Percentiles rank a stretch among this genome's conserved stretches.
phyloP scores from a whole-genome alignment of 92 coral and sea anemone genomes.

The Galaxea fascicularis region DNA sequence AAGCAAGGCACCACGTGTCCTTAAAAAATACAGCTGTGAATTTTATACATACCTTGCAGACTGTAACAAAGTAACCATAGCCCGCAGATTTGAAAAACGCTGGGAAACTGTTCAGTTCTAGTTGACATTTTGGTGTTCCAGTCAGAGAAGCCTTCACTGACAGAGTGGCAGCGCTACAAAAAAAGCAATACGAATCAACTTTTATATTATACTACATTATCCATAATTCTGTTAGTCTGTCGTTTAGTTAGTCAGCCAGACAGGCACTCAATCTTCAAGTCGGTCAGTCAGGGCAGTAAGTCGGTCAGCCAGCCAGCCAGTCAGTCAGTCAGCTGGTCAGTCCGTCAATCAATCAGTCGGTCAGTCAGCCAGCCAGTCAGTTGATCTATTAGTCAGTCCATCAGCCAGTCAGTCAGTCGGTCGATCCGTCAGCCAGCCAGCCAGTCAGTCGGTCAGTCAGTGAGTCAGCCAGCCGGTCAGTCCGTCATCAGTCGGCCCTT shows the following conservation, averaged over 20 bases:
- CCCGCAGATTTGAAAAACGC: constrained; percentile 37
- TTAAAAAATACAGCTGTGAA: too few species aligned
- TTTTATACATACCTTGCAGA: constrained; percentile 67
- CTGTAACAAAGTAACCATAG: constrained; percentile 42
- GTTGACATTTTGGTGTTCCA: constrained; percentile 35
- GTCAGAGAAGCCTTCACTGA: constrained; percentile 47
- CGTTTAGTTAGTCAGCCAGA: not conserved
- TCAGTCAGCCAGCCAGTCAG: not conserved
- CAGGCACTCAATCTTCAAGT: too few species aligned
- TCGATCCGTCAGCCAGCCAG: not conserved
- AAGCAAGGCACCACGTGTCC: too few species aligned
- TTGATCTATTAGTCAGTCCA: not conserved
- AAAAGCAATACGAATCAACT: not conserved
- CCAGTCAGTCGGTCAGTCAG: not conserved
- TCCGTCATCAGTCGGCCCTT: not conserved
- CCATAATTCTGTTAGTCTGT: too few species aligned
- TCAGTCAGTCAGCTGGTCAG: not conserved
- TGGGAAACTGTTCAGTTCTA: constrained; percentile 61
- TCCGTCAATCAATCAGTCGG: not conserved
- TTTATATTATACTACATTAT: not conserved
- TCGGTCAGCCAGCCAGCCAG: not conserved
- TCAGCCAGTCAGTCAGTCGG: not conserved
- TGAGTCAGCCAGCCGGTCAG: not conserved
- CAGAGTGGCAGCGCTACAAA: constrained; percentile 54
- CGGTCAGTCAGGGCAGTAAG: not conserved